Evolutionary conservation across 2,888 invertebrate species (phyloP), one percentile per base, ranked within the genome.

Genomic region (Chloroclysta siterata): DNA sequence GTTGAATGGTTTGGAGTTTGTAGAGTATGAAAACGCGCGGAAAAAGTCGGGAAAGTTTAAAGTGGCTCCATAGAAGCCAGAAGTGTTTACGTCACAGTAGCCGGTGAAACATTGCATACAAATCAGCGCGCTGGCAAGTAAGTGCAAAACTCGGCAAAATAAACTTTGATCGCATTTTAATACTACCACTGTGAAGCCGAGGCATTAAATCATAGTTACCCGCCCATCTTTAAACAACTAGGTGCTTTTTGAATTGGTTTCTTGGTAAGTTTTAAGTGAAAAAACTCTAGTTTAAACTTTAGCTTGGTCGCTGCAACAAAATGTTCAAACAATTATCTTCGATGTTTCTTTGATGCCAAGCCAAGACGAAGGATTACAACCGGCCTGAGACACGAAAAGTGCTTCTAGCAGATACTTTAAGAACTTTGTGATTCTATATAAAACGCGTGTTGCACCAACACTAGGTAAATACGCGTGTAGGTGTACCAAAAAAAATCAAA

Each of bases 91-190:
- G 76, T 79, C 78, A 77, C 71, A 71, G 73, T 68, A 76, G 71
- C 74, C 77, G 72, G 75, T 75, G 73, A 75, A 79, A 71, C 76
- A 77, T 75, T 77, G 83, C 80, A 84, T 87, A 85, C 85, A 83
- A 88, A 87, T 84, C 81, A 84, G 83, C 68, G 68, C 66, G 74
- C 74, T 73, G 76, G 77, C 77, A 69, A 80, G 71, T 77, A 78
- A 72, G 33, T 57, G 60, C 63, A 53, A 77, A 85, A 87, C 81
- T 86, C 83, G 71, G 75, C 70, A 60, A 81, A 84, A 84, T 84
- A 82, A 83, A 84, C 80, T 84, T 82, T 83, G 81, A 87, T 83
- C 82, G 82, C 71, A 75, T 82, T 87, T 85, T 85, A 85, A 87
- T 84, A 78, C 75, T 69, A 51, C 69, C 68, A 72, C 76, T 72